phyloP scores from a whole-genome alignment of 2,113 vertebrate species.

The Sminthopsis crassicaudata region DNA sequence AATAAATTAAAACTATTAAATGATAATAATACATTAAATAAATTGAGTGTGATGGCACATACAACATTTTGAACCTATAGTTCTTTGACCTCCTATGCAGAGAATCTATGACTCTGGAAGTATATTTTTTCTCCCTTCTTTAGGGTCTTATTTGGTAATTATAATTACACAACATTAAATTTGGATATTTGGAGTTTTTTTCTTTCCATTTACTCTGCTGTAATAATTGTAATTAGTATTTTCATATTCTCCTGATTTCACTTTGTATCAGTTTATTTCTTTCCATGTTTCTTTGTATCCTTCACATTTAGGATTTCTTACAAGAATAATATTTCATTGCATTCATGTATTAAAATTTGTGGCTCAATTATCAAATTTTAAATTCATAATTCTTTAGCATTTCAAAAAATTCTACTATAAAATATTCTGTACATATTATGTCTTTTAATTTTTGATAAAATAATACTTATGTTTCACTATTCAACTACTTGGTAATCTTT shows the following conservation, averaged over 20 bases:
- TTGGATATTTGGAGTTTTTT: neutral
- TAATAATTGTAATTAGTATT: neutral
- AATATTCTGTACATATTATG: neutral
- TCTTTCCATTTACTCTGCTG: neutral
- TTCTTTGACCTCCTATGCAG: neutral
- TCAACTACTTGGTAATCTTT: neutral
- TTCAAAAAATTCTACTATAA: neutral
- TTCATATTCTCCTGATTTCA: neutral
- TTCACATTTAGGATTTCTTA: neutral
- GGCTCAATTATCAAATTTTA: too few species aligned
- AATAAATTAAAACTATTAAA: neutral
- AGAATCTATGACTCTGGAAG: neutral
- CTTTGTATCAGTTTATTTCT: neutral
- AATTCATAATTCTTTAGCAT: neutral
- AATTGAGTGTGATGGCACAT: neutral
- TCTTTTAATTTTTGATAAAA: neutral
- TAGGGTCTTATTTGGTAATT: neutral
- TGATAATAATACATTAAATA: neutral
- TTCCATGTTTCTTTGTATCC: neutral
- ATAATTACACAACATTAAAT: neutral
- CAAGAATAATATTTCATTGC: neutral
- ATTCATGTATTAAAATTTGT: neutral
- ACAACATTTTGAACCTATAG: neutral
- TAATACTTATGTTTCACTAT: neutral
- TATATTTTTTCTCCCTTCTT: neutral